Conservation (phyloP, 2,888 invertebrate genomes). For the Odontomyia ornata region DNA sequence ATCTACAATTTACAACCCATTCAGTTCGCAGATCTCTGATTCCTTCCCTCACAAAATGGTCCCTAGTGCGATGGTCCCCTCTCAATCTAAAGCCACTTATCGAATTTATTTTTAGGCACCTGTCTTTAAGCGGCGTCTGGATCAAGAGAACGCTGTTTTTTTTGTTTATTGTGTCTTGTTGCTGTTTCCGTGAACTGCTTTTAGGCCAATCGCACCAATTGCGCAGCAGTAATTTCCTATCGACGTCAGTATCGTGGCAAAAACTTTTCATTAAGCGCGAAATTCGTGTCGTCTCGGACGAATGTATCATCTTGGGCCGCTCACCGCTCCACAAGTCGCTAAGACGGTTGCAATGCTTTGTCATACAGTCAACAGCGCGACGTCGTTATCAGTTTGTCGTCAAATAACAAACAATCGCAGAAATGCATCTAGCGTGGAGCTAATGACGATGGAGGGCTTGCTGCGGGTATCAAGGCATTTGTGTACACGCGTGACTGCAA, state of each 20-base stretch:
- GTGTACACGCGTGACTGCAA: not conserved
- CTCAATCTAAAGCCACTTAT: too few species aligned
- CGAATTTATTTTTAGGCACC: too few species aligned
- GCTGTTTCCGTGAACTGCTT: conserved; percentile 18
- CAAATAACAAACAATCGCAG: not conserved
- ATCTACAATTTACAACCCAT: too few species aligned
- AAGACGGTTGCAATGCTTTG: not conserved
- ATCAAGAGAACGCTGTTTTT: too few species aligned
- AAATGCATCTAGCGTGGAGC: not conserved
- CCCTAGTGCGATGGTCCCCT: too few species aligned
- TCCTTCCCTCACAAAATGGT: too few species aligned
- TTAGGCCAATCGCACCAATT: not conserved
- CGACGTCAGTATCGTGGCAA: conserved; percentile 17
- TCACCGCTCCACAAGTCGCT: not conserved
- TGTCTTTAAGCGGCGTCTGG: too few species aligned
- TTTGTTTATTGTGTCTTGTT: not conserved
- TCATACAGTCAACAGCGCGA: not conserved
- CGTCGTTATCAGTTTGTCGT: not conserved
- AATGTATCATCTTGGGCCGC: not conserved
- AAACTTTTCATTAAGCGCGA: not conserved
- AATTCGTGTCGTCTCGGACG: not conserved
- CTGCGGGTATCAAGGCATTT: not conserved
- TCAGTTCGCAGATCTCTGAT: too few species aligned
- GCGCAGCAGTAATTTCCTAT: conserved; percentile 28
- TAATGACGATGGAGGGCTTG: not conserved